A percentile compares a stretch with the other conserved stretches of the same genome.
Conservation (phyloP, 2,888 invertebrate genomes). For the Andrena dorsata region DNA sequence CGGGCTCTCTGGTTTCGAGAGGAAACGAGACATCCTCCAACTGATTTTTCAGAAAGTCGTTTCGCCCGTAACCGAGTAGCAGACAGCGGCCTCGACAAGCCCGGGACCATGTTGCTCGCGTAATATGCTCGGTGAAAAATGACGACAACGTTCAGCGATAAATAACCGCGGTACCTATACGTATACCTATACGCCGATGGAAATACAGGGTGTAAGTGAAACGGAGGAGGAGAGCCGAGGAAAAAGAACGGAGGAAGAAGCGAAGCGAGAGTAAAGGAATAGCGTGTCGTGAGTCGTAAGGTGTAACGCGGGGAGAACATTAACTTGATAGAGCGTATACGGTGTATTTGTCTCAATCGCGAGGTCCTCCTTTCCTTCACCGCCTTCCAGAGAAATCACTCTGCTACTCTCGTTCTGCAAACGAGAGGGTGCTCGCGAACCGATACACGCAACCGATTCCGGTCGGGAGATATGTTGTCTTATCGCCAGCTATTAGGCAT, state of each 20-base stretch:
- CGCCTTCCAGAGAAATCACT: conserved; percentile 2
- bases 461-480: no score
- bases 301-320: conserved; percentile 15
- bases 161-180: conserved; percentile 56
- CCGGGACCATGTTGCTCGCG: background rate
- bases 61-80: conserved; percentile 15
- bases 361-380: background rate
- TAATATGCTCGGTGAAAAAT: conserved; percentile 66
- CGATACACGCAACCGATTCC: background rate
- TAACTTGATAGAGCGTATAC: conserved; percentile 55
- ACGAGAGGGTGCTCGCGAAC: background rate
- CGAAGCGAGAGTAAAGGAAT: background rate
- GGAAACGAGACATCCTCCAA: conserved; percentile 32
- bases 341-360: conserved; percentile 55
- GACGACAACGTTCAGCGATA: conserved; percentile 56
- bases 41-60: conserved; percentile 66
- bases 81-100: background rate
- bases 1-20: conserved; percentile 16
- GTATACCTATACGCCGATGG: conserved; percentile 21
- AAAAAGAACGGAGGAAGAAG: background rate
- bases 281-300: background rate
- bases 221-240: background rate
- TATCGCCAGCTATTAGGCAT: background rate
- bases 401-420: background rate
- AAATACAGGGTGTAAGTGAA: conserved; percentile 18